Conservation (phyloP, 2,113 vertebrate species). For the Apteryx mantelli region DNA sequence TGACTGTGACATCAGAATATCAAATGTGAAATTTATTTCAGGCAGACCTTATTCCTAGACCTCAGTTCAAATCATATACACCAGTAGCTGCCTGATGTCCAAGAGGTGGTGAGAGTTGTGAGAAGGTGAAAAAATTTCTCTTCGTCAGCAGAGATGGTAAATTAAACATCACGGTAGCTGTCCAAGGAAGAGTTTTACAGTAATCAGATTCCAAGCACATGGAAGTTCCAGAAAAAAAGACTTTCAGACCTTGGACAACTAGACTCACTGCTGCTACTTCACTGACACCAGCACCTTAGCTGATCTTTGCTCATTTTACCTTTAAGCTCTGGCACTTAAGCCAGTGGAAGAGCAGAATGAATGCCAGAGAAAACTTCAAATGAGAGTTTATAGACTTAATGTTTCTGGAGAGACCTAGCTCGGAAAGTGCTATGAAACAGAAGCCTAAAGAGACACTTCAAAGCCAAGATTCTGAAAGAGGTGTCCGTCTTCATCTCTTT, state of each 20-base stretch:
- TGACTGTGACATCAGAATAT: neutral
- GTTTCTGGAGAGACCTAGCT: neutral
- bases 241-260: neutral
- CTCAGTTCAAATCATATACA: neutral
- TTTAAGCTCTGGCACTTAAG: neutral
- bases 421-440: neutral
- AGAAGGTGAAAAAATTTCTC: neutral
- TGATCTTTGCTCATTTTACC: neutral
- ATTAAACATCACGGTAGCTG: neutral
- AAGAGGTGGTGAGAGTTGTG: neutral
- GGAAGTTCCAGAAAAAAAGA: neutral
- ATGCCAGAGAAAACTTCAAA: neutral
- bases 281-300: neutral
- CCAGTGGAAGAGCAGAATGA: neutral
- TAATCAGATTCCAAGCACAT: neutral
- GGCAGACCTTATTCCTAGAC: neutral
- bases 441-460: neutral
- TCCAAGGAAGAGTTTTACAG: neutral
- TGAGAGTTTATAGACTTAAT: neutral
- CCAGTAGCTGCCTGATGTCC: neutral
- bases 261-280: neutral
- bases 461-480: neutral
- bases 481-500: neutral
- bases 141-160: neutral
- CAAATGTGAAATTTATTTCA: neutral